Percentiles rank a stretch among this genome's conserved stretches.
phyloP scores from a whole-genome alignment of 2,888 invertebrate species.

The Metopia argyrocephala region DNA sequence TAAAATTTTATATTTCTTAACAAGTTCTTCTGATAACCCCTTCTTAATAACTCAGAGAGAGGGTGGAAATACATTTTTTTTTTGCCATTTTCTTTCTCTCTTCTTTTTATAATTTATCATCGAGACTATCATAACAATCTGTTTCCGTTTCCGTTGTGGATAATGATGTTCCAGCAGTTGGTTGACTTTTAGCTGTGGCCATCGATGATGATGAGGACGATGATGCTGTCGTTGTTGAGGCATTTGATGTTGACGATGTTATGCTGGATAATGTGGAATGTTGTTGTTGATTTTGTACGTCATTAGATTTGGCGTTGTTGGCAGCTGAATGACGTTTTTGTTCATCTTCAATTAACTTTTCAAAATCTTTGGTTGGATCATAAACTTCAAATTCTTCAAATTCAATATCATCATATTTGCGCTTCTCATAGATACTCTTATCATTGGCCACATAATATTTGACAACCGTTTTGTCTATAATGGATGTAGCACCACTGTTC shows the following conservation, averaged over 20 bases:
- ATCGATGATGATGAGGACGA: slow-evolving; percentile 37
- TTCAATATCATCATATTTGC: slow-evolving; percentile 89
- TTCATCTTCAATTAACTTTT: slow-evolving; percentile 66
- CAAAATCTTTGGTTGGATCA: slow-evolving; percentile 78
- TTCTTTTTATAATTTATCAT: slow-evolving; percentile 72
- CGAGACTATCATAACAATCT: slow-evolving; percentile 74
- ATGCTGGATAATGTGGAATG: slow-evolving; percentile 50
- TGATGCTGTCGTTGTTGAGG: neutral
- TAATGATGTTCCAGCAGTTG: slow-evolving; percentile 49
- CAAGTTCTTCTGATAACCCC: too few relatives aligned
- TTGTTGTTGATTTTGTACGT: slow-evolving; percentile 41
- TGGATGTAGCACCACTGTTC: slow-evolving; percentile 69
- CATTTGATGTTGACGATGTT: slow-evolving; percentile 54
- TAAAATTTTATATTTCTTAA: too few relatives aligned
- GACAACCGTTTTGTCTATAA: slow-evolving; percentile 79
- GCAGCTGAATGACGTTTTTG: slow-evolving; percentile 27
- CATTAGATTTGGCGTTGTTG: neutral
- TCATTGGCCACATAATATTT: slow-evolving; percentile 83
- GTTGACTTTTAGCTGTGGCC: slow-evolving; percentile 51
- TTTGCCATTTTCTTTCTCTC: too few relatives aligned
- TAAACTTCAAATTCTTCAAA: slow-evolving; percentile 89
- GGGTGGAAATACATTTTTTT: too few relatives aligned
- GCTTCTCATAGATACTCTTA: slow-evolving; percentile 81
- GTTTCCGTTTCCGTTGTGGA: slow-evolving; percentile 63
- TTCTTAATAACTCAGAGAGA: too few relatives aligned